These are phyloP conservation scores for Odontocerum albicorne DNA, from an alignment of 2,888 invertebrate genomes.

Conservation along the genomic window DNA sequence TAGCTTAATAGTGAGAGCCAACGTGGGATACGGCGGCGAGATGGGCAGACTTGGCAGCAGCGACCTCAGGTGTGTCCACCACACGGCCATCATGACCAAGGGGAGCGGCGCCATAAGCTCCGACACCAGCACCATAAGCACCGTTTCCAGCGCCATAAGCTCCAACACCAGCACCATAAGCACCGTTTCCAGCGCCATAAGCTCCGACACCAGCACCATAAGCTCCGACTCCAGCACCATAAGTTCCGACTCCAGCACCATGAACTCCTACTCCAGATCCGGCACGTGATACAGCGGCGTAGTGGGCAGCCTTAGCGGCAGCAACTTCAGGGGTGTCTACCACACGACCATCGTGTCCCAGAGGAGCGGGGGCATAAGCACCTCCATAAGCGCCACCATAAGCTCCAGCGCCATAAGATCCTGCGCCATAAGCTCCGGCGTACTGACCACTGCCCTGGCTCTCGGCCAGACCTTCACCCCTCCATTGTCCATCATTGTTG, in stretches of 20 bases:
- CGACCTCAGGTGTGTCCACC: conserved; percentile 5
- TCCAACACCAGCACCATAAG: neutral
- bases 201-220: no score
- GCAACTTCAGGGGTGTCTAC: conserved; percentile 65
- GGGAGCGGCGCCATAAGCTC: neutral
- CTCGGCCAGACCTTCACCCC: conserved; percentile 24
- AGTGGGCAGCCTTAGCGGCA: conserved; percentile 29
- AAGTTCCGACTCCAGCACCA: neutral
- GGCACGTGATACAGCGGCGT: neutral
- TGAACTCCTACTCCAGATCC: neutral
- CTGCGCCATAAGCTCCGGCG: neutral
- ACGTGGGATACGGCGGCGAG: conserved; percentile 8
- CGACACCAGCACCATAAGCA: neutral
- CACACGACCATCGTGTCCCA: conserved; percentile 57
- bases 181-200: no score
- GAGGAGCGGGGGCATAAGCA: conserved; percentile 37
- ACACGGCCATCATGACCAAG: conserved; percentile 3
- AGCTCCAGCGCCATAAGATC: no score
- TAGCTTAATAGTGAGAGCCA: no score
- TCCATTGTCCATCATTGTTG: conserved; percentile 10
- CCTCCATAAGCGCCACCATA: conserved; percentile 35
- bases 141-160: neutral
- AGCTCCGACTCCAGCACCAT: neutral
- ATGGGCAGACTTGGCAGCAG: conserved; percentile 1
- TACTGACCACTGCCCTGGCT: neutral